Conservation (phyloP, 2,113 vertebrate genomes). For the Dromas ardeola region DNA sequence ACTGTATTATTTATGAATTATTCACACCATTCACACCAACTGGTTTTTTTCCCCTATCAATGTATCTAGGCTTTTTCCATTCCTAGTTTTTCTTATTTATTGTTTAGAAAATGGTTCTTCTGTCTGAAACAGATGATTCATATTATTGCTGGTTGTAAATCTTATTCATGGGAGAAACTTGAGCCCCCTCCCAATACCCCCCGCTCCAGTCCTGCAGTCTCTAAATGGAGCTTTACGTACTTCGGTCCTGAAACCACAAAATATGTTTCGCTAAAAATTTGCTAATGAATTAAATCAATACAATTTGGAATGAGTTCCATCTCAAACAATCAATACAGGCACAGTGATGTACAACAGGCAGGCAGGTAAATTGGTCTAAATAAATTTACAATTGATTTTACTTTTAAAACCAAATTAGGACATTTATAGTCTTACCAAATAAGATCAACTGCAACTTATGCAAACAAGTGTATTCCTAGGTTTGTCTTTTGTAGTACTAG, state of each 20-base stretch:
- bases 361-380: conserved; percentile 74
- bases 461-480: conserved; percentile 1
- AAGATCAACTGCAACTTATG: conserved; percentile 33
- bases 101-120: background rate
- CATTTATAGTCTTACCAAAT: conserved; percentile 53
- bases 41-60: background rate
- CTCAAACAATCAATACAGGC: conserved; percentile 64
- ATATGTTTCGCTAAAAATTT: conserved; percentile 42
- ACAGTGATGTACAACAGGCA: conserved; percentile 70
- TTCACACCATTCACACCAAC: conserved; percentile 47
- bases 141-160: background rate
- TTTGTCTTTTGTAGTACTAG: background rate
- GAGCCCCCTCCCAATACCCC: background rate
- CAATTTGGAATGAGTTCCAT: conserved; percentile 34
- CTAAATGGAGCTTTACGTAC: conserved; percentile 17
- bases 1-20: conserved; percentile 62
- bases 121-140: background rate
- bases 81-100: background rate
- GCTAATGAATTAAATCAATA: conserved; percentile 71
- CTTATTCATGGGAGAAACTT: background rate
- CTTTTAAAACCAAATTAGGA: conserved; percentile 76
- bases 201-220: background rate
- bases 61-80: background rate
- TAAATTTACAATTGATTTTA: conserved; percentile 80
- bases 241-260: conserved; percentile 27